phyloP scores from a whole-genome alignment of 1,140 invertebrate species.

The Drosophila ironensis region DNA sequence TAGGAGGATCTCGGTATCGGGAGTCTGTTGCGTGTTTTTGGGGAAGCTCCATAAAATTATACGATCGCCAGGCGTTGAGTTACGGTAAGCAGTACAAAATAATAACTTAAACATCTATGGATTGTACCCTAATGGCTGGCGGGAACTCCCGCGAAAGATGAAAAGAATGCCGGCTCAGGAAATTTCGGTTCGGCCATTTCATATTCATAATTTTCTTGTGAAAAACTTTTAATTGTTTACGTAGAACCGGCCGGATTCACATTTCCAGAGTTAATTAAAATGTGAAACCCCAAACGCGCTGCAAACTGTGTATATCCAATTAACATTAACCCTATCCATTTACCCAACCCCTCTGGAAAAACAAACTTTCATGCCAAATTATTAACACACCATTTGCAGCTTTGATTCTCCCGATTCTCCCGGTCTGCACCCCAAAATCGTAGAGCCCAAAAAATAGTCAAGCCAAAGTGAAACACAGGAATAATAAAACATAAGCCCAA shows the following conservation, averaged over 20 bases:
- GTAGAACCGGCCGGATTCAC: not conserved
- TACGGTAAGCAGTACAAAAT: conserved; percentile 50
- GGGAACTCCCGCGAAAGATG: conserved; percentile 5
- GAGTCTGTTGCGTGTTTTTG: conserved; percentile 27
- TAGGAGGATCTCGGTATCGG: conserved; percentile 11
- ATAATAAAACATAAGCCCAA: conserved; percentile 51
- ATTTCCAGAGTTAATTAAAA: conserved; percentile 5
- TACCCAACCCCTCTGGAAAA: not conserved
- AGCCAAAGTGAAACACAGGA: conserved; percentile 24
- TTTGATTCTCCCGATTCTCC: conserved; percentile 23
- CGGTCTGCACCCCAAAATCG: conserved; percentile 10
- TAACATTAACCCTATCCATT: conserved; percentile 20
- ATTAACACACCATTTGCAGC: conserved; percentile 65
- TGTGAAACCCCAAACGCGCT: not conserved
- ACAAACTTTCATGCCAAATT: conserved; percentile 29
- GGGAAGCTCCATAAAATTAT: conserved; percentile 61
- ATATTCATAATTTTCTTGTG: no score
- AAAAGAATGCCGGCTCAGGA: not conserved
- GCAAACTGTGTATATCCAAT: conserved; percentile 4
- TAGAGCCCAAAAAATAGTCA: not conserved
- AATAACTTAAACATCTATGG: conserved; percentile 28
- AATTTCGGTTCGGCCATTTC: not conserved
- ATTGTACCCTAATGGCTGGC: not conserved
- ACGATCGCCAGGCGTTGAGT: conserved; percentile 72
- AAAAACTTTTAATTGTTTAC: no score